phyloP scores from a whole-genome alignment of 2,888 invertebrate species.

The Odontomyia ornata region DNA sequence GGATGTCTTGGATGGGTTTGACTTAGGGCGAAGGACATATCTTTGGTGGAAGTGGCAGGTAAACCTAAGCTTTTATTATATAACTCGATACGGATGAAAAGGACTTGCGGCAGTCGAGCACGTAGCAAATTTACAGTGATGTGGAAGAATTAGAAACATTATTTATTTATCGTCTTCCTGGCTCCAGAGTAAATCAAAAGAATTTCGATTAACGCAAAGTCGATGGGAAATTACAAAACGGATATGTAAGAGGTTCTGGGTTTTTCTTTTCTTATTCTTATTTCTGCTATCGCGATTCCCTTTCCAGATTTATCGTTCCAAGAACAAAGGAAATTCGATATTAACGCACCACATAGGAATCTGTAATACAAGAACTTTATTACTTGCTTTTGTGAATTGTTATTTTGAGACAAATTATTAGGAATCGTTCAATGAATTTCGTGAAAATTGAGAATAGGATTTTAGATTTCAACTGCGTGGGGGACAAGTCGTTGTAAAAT shows the following conservation, averaged over 20 bases:
- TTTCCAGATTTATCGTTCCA: background rate
- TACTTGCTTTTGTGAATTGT: background rate
- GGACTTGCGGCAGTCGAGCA: constrained; percentile 3
- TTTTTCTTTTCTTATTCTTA: too few relatives aligned
- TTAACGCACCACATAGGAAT: background rate
- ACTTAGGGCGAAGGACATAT: background rate
- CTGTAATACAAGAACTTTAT: background rate
- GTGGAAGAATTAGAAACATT: constrained; percentile 26
- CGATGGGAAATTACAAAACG: constrained; percentile 6
- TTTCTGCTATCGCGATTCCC: background rate
- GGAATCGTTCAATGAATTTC: too few relatives aligned
- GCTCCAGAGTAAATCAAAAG: constrained; percentile 15
- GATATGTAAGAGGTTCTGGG: background rate
- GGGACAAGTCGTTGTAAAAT: too few relatives aligned
- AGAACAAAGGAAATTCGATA: background rate
- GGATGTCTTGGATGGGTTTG: background rate
- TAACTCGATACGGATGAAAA: background rate
- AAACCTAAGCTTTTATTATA: background rate
- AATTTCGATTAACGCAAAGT: constrained; percentile 24
- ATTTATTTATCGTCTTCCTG: constrained; percentile 27
- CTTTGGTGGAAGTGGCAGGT: background rate
- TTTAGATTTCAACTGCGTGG: too few relatives aligned
- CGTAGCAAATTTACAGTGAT: constrained; percentile 1
- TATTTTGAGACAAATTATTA: too few relatives aligned
- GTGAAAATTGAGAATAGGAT: too few relatives aligned